Evolutionary conservation across 2,888 invertebrate species (phyloP).

Genomic region (Margaritifera margaritifera): DNA sequence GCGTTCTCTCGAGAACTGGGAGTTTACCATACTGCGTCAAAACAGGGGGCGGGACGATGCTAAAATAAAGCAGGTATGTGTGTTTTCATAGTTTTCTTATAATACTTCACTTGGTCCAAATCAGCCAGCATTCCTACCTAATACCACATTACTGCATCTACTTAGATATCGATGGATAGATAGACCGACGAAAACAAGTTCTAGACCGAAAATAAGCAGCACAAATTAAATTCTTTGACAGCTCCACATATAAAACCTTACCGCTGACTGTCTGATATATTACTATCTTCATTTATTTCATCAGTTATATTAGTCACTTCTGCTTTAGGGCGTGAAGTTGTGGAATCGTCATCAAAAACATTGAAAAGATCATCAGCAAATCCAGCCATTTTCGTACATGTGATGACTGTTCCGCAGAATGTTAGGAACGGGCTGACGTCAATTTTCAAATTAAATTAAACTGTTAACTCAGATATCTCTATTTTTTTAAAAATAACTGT

Average conservation of each 20-base stretch:
- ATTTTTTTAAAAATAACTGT: too few species aligned
- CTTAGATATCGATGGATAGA: too few species aligned
- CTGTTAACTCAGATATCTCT: too few species aligned
- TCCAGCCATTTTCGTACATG: constrained; percentile 50
- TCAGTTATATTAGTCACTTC: constrained; percentile 3
- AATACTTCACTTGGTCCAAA: too few species aligned
- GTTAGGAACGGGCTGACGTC: neutral
- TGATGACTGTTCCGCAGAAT: constrained; percentile 17
- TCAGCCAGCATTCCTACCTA: neutral
- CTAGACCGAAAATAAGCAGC: neutral
- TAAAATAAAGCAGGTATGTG: too few species aligned
- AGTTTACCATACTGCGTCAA: too few species aligned
- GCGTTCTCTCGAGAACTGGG: too few species aligned
- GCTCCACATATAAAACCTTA: constrained; percentile 2
- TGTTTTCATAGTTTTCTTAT: too few species aligned
- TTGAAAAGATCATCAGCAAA: constrained; percentile 65
- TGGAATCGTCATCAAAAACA: constrained; percentile 58
- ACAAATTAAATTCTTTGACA: neutral
- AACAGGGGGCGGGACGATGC: too few species aligned
- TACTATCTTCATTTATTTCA: neutral
- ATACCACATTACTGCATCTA: too few species aligned
- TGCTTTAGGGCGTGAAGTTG: constrained; percentile 20
- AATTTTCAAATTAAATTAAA: too few species aligned
- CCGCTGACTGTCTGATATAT: constrained; percentile 21
- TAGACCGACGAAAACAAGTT: neutral